Evolutionary conservation across 2,888 invertebrate species (phyloP), one percentile per base, ranked within the genome.

Genomic region (Pterostichus madidus): DNA sequence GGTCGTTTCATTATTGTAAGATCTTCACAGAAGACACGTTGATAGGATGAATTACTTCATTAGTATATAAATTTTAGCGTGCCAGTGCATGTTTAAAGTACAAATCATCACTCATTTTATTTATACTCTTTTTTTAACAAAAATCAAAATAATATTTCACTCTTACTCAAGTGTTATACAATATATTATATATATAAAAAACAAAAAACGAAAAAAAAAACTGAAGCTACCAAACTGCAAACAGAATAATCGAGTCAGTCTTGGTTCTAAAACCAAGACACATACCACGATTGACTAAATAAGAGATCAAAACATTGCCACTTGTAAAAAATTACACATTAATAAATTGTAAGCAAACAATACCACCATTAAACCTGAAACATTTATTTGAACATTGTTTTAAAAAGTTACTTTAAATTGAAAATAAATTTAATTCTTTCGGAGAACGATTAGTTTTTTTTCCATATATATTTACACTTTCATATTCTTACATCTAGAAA

Each of bases 261-360:
- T 77, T 52, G 59, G 44, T 78, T 49, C 49, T 77, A 75, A 31
- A 53, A 75, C 73, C 71, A 76, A 75, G 39, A 75, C 75, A 68
- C 59, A 64, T 49, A 82, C 61, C 68, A 76, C 61, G 61, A 82
- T 56, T 83, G 84, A 85, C 86, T 86, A 86, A 85, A 87, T 87
- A 86, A 88, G 89, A 89, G 89, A 89, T 89, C 89, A 89, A 89
- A 87, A 87, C 88, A 89, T 89, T 89, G 89, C 89, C 89, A 89
- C 89, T 87, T 88, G 87, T 88, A 87, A 86, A 77, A 80, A 77
- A 83, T 77, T 59, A 77, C 83, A 83, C 76, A 82, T 82, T 76
- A 75, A 39, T 39, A 39, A 39, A 39, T 39, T 81, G 73, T 83
- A 83, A 83, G 61, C 52, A 77, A 82, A 76, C 76, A 80, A 71